Evolutionary conservation across 2,113 vertebrate species (phyloP), one percentile per base, ranked within the genome.

Genomic region (Callopanchax toddi): DNA sequence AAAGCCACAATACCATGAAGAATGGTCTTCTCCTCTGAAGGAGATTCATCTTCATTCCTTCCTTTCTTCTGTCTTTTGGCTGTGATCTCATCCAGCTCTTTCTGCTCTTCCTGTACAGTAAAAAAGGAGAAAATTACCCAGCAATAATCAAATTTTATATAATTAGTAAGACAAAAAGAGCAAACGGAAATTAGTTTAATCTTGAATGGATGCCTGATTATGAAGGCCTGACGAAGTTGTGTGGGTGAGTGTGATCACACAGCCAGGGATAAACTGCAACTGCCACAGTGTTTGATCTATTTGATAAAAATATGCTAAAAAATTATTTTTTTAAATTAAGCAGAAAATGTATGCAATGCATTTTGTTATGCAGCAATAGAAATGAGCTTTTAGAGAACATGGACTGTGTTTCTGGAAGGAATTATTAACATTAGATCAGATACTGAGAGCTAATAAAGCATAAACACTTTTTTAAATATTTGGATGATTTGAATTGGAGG

Each of bases 21-120:
- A 82, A 99, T 91, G 17, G 97, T 99, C 85, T 99, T 99, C 86
- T 99, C 97, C 48, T 98, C 97, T 45, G 91, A 95, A 53, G 97
- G 97, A 84, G 94, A 94, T 37, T 99, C 96, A 26, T 99, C 97
- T 80, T 99, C 96, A 11, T 94, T 91, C 86, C 93, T 95, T 67
- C 97, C 97, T 84, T 93, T 96, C 91, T 99, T 99, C 88, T 98
- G 96, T 71, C 97, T 94, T 87, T 99, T 99, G 42, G 97, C 97
- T 59, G 93, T 95, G 85, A 96, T 96, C 92, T 99, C 97, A 90
- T 99, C 95, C 73, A 99, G 84, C 76, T 99, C 96, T 61, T 96
- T 99, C 87, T 98, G 93, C 81, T 98, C 94, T 52, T 98, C 97
- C 97, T 99, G 77, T 40, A 52, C 48, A 52, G 20, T 21, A 0